Evolutionary conservation across 2,113 vertebrate genomes (phyloP).

Genomic region (Oncorhynchus keta): DNA sequence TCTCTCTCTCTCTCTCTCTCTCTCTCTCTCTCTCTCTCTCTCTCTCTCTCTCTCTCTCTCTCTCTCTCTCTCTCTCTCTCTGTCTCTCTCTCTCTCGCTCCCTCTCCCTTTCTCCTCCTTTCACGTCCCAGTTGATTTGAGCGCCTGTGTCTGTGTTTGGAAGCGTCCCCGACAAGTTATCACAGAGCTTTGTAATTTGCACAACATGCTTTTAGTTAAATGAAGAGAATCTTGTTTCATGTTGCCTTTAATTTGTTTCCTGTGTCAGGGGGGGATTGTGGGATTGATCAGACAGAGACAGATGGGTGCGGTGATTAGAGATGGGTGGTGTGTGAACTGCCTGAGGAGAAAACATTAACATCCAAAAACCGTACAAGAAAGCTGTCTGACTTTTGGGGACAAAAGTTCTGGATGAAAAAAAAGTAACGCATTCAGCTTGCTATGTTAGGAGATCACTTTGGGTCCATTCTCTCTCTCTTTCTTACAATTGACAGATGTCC

Average conservation of each 20-base stretch:
- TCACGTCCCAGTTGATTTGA: constrained; percentile 51
- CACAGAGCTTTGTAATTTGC: constrained; percentile 56
- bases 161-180: constrained; percentile 55
- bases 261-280: constrained; percentile 50
- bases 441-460: too few relatives aligned
- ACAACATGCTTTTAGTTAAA: constrained; percentile 56
- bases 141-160: neutral
- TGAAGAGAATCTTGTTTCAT: constrained; percentile 52
- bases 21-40: too few relatives aligned
- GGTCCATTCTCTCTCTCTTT: neutral
- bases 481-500: neutral
- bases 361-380: neutral
- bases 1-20: too few relatives aligned
- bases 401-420: too few relatives aligned
- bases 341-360: constrained; percentile 39
- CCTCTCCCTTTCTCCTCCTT: constrained; percentile 1
- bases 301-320: constrained; percentile 44
- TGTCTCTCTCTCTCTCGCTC: constrained; percentile 27
- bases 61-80: neutral
- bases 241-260: constrained; percentile 24
- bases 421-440: constrained; percentile 7
- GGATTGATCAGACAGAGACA: constrained; percentile 46
- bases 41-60: too few relatives aligned
- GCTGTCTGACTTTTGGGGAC: too few relatives aligned
- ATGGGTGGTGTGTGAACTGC: constrained; percentile 30